Conservation (phyloP, 2,113 vertebrate species). For the Sinocyclocheilus grahami region DNA sequence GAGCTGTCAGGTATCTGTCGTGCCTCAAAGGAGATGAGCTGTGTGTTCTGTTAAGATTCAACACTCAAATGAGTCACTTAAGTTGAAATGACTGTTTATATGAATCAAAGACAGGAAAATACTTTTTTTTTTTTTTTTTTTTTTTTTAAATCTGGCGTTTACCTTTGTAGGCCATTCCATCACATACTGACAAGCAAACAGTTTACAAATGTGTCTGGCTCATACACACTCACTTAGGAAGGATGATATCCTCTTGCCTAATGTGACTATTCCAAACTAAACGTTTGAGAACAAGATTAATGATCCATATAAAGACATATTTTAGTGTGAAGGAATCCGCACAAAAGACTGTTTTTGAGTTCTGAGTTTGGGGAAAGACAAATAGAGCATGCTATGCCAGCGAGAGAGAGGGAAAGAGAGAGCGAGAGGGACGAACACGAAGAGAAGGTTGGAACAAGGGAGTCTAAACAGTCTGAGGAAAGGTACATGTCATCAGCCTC, state of each 20-base stretch:
- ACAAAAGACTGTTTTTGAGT: constrained; percentile 62
- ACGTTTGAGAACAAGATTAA: constrained; percentile 63
- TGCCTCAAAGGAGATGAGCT: background rate
- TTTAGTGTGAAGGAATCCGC: constrained; percentile 75
- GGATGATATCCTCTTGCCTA: constrained; percentile 38
- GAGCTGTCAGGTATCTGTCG: background rate
- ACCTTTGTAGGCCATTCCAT: constrained; percentile 13
- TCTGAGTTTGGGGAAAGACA: constrained; percentile 55
- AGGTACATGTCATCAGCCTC: constrained; percentile 32
- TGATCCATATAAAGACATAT: constrained; percentile 72
- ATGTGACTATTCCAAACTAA: constrained; percentile 68
- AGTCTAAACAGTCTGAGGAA: constrained; percentile 33
- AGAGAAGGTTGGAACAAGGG: background rate
- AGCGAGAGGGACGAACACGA: background rate
- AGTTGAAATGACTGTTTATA: background rate
- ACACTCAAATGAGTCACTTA: background rate
- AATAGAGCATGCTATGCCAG: constrained; percentile 42
- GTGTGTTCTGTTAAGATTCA: constrained; percentile 23
- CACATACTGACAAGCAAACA: constrained; percentile 22
- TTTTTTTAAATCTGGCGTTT: background rate
- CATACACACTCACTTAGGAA: constrained; percentile 25
- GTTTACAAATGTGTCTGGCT: constrained; percentile 51
- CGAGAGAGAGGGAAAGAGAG: constrained; percentile 7
- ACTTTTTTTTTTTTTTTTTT: too few species aligned
- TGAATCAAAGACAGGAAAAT: constrained; percentile 13